Percentiles rank a stretch among this genome's conserved stretches.
These are phyloP conservation scores for Sphaerophoria rueppellii DNA, from an alignment of 2,888 invertebrate species.

Conservation along the genomic window DNA sequence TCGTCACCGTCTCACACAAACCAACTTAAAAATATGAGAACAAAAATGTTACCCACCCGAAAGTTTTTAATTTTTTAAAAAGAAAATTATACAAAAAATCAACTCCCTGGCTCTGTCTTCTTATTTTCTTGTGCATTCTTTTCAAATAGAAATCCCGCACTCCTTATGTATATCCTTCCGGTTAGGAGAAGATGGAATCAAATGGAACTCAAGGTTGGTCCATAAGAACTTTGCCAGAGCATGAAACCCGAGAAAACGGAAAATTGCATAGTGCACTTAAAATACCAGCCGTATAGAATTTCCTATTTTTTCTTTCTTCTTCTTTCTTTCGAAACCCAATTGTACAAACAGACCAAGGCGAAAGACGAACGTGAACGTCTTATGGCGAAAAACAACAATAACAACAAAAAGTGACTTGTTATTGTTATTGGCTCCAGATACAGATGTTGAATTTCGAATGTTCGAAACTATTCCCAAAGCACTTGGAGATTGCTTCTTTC, in stretches of 20 bases:
- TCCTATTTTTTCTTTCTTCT: not conserved
- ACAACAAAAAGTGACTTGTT: conserved; percentile 50
- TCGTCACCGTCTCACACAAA: not conserved
- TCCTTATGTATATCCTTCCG: conserved; percentile 60
- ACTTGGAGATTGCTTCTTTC: conserved; percentile 4
- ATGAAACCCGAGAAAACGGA: conserved; percentile 41
- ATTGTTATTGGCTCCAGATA: conserved; percentile 67
- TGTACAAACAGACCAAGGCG: not conserved
- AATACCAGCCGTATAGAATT: conserved; percentile 29
- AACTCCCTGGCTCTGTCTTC: conserved; percentile 13
- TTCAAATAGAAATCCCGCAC: conserved; percentile 27
- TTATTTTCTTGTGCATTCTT: too few relatives aligned
- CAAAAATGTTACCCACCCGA: conserved; percentile 10
- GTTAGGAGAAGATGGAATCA: conserved; percentile 47
- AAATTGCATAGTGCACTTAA: conserved; percentile 56
- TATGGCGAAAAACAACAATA: not conserved
- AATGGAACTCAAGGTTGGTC: conserved; percentile 48
- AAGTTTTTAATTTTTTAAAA: conserved; percentile 65
- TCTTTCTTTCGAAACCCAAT: too few relatives aligned
- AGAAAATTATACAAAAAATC: conserved; percentile 62
- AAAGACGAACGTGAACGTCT: not conserved
- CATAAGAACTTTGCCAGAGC: conserved; percentile 22
- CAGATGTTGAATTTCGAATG: conserved; percentile 63
- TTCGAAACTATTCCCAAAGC: conserved; percentile 39
- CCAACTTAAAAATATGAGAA: conserved; percentile 9